phyloP scores from a whole-genome alignment of 2,797 vertebrate species.

The Amblyraja radiata region DNA sequence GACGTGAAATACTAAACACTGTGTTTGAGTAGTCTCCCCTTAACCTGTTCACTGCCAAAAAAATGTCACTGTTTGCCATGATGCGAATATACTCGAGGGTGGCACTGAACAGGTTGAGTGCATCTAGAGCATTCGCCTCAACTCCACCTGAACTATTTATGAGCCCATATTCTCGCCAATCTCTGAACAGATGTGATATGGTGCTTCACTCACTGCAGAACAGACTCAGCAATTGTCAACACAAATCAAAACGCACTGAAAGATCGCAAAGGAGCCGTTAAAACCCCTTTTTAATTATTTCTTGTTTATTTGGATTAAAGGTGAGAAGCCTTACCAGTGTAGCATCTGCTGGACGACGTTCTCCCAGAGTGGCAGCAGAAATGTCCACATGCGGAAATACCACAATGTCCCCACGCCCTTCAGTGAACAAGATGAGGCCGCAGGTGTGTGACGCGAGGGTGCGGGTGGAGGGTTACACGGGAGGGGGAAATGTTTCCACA shows the following conservation, averaged over 20 bases:
- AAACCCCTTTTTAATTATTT: background rate
- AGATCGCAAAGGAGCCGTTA: background rate
- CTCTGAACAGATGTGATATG: background rate
- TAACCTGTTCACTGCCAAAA: no score
- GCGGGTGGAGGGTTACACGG: background rate
- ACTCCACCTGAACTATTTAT: background rate
- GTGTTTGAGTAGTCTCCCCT: no score
- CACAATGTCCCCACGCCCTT: conserved; percentile 62
- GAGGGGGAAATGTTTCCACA: background rate
- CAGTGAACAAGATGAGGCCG: conserved; percentile 53
- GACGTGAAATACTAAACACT: no score
- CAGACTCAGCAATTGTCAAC: background rate
- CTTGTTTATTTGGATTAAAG: conserved; percentile 52
- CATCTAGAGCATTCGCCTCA: no score
- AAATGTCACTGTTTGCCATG: no score
- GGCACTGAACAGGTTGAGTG: no score
- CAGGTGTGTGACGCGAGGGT: conserved; percentile 49
- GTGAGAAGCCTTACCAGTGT: conserved; percentile 93
- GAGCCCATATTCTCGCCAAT: background rate
- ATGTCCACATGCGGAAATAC: conserved; percentile 92
- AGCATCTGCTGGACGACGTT: conserved; percentile 92
- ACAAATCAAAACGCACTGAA: background rate
- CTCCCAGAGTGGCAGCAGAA: conserved; percentile 95
- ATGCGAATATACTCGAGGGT: no score
- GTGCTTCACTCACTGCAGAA: background rate